A percentile compares a stretch with the other conserved stretches of the same genome.
Evolutionary conservation across 2,888 invertebrate species (phyloP).

Genomic region (Julus scanicus): DNA sequence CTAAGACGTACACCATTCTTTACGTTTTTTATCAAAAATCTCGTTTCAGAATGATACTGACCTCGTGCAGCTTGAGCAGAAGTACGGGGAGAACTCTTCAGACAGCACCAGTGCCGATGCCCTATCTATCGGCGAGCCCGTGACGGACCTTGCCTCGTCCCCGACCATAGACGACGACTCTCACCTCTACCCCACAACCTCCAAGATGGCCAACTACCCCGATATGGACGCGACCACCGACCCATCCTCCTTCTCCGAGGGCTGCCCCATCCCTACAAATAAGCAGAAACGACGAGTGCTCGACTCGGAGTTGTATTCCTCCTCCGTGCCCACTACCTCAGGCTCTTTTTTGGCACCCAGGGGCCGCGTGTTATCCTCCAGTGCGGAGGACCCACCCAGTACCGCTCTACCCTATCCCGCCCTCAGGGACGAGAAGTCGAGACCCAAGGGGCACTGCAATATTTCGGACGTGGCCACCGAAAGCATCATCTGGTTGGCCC

Average conservation of each 20-base stretch:
- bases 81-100: slow-evolving; percentile 54
- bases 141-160: slow-evolving; percentile 22
- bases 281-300: neutral
- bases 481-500: slow-evolving; percentile 90
- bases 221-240: neutral
- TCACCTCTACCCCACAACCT: neutral
- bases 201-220: neutral
- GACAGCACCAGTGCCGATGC: slow-evolving; percentile 56
- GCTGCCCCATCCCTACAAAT: neutral
- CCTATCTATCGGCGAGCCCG: slow-evolving; percentile 51
- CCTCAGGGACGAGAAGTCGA: neutral
- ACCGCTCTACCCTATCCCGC: neutral
- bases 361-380: neutral
- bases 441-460: slow-evolving; percentile 57
- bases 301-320: slow-evolving; percentile 29
- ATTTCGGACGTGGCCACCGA: slow-evolving; percentile 84
- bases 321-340: slow-evolving; percentile 53
- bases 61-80: slow-evolving; percentile 50
- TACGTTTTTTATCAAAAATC: neutral
- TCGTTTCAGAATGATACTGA: neutral
- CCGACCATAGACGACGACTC: slow-evolving; percentile 34
- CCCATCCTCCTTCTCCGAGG: slow-evolving; percentile 52
- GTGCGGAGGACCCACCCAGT: slow-evolving; percentile 1
- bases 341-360: neutral
- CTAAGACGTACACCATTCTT: too few relatives aligned